These are phyloP conservation scores for Orthonychiurus folsomi DNA, from an alignment of 2,888 invertebrate genomes.

Conservation along the genomic window DNA sequence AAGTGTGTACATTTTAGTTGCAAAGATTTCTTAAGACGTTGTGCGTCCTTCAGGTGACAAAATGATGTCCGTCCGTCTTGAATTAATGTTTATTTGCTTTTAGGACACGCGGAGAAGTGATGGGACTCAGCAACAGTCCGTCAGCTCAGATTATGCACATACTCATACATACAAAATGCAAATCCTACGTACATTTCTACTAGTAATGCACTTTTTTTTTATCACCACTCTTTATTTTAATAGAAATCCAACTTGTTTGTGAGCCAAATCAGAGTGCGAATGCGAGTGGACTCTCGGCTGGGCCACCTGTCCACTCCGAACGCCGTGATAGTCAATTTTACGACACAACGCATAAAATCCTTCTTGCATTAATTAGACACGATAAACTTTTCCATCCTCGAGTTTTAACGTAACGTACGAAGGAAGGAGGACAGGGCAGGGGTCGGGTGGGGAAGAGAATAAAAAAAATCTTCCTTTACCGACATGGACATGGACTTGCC, in stretches of 20 bases:
- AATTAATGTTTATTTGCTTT: slow-evolving; percentile 1
- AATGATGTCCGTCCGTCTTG: background rate
- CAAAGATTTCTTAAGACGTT: background rate
- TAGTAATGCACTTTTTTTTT: background rate
- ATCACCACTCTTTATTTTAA: background rate
- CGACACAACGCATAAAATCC: background rate
- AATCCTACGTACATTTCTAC: too few species aligned
- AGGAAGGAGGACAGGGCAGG: too few species aligned
- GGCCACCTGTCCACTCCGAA: background rate
- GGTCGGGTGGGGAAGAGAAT: too few species aligned
- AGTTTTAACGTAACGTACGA: too few species aligned
- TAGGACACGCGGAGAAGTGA: background rate
- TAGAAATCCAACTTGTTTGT: background rate
- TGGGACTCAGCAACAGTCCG: too few species aligned
- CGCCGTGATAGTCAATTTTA: background rate
- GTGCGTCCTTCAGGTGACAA: background rate
- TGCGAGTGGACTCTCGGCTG: background rate
- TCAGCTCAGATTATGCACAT: too few species aligned
- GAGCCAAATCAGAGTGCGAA: background rate
- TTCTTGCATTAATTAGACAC: background rate
- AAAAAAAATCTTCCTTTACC: too few species aligned
- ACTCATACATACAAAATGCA: too few species aligned
- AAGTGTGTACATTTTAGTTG: background rate
- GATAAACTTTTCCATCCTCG: background rate
- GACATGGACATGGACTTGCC: too few species aligned